Conservation (phyloP, 2,888 invertebrate genomes). For the Patella depressa region DNA sequence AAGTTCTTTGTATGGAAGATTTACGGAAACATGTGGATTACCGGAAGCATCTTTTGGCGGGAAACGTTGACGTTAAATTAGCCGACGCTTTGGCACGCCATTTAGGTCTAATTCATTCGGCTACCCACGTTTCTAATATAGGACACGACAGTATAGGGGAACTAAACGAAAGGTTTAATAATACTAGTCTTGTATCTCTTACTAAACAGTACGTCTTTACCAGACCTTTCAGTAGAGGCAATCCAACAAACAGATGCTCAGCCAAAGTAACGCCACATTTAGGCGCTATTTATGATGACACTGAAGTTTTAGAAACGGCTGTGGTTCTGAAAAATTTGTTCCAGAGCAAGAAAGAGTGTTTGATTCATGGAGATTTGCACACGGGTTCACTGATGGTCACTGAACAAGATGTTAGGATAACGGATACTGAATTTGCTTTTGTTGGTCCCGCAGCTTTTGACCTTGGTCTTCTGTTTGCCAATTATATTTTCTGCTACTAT, state of each 20-base stretch:
- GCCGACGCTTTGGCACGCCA: constrained; percentile 40
- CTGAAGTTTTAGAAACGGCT: constrained; percentile 39
- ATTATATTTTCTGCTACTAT: constrained; percentile 55
- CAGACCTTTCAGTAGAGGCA: constrained; percentile 40
- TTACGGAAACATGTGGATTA: constrained; percentile 39
- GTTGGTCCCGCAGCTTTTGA: constrained; percentile 59
- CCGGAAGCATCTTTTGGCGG: constrained; percentile 39
- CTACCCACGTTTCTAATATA: constrained; percentile 41
- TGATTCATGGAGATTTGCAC: constrained; percentile 58
- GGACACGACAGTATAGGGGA: constrained; percentile 32
- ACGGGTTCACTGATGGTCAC: constrained; percentile 54
- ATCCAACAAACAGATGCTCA: constrained; percentile 45
- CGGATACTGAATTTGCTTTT: constrained; percentile 51
- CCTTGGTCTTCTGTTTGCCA: constrained; percentile 53
- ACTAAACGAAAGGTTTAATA: constrained; percentile 44
- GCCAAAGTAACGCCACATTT: constrained; percentile 39
- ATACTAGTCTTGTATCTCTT: constrained; percentile 41
- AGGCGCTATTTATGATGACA: constrained; percentile 41
- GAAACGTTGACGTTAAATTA: constrained; percentile 35
- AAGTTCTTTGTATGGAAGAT: constrained; percentile 52
- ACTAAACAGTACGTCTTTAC: constrained; percentile 52
- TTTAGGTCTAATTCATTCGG: constrained; percentile 47
- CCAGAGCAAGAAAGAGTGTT: constrained; percentile 52
- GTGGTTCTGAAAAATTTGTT: constrained; percentile 47
- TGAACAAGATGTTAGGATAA: constrained; percentile 40